These are phyloP conservation scores for Eurystomus gularis DNA, from an alignment of 2,113 vertebrate species.

Conservation along the genomic window DNA sequence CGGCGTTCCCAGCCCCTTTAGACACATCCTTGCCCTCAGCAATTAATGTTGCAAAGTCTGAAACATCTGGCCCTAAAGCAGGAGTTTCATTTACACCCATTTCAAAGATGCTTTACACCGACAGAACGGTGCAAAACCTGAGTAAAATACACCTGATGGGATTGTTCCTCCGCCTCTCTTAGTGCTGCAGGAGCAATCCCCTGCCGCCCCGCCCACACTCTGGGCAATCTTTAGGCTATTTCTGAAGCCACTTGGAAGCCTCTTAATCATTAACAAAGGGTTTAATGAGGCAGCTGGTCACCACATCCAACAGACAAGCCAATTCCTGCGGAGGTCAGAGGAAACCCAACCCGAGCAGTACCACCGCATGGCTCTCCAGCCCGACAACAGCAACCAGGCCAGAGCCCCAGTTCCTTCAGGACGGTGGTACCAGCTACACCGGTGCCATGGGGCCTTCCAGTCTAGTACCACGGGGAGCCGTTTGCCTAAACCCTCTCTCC, in stretches of 20 bases:
- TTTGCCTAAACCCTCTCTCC: neutral
- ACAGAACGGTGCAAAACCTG: neutral
- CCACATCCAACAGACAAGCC: neutral
- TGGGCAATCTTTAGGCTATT: no score
- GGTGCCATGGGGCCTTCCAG: rapidly evolving
- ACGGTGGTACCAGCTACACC: rapidly evolving
- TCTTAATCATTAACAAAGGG: neutral
- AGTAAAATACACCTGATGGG: neutral
- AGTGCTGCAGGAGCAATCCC: rapidly evolving
- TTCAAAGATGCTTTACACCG: neutral
- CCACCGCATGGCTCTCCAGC: rapidly evolving
- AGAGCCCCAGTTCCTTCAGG: neutral
- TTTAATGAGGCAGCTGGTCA: neutral
- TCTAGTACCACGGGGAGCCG: rapidly evolving
- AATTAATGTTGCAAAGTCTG: neutral
- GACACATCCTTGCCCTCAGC: neutral
- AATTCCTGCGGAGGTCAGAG: neutral
- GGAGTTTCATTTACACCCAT: neutral
- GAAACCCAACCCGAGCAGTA: rapidly evolving
- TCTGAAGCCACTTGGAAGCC: neutral
- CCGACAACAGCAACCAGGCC: rapidly evolving
- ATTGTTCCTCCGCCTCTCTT: neutral
- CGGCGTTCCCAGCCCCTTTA: no score
- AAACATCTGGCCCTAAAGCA: neutral
- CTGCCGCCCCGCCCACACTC: rapidly evolving